Evolutionary conservation across 2,888 invertebrate genomes (phyloP).

Genomic region (Zeuzera pyrina): DNA sequence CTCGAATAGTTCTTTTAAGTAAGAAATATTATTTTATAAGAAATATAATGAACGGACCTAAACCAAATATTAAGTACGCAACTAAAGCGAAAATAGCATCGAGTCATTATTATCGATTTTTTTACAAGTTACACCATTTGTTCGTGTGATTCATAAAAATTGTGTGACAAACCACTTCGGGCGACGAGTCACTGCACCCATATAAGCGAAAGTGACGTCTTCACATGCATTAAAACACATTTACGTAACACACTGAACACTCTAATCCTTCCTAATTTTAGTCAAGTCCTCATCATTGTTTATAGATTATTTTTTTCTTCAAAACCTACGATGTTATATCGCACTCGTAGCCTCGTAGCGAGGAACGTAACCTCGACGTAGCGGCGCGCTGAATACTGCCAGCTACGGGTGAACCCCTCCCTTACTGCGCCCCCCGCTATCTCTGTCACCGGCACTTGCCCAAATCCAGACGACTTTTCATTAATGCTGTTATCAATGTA

Average conservation of each 20-base stretch:
- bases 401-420: conserved; percentile 38
- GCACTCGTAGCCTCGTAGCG: conserved; percentile 11
- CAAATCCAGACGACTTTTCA: conserved; percentile 67
- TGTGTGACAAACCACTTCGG: conserved; percentile 44
- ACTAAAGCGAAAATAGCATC: conserved; percentile 33
- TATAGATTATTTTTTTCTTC: too few relatives aligned
- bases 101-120: conserved; percentile 19
- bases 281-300: too few relatives aligned
- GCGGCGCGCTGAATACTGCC: conserved; percentile 52
- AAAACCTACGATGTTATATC: background rate
- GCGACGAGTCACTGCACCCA: conserved; percentile 54
- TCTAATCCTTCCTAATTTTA: too few relatives aligned
- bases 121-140: background rate
- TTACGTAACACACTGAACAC: conserved; percentile 44
- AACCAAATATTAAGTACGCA: background rate
- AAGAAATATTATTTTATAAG: too few relatives aligned
- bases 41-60: too few relatives aligned
- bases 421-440: conserved; percentile 35
- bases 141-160: conserved; percentile 30
- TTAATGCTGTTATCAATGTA: conserved; percentile 69
- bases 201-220: conserved; percentile 39
- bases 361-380: conserved; percentile 41
- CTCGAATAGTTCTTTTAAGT: too few relatives aligned
- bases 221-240: conserved; percentile 45
- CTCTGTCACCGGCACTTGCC: conserved; percentile 57